phyloP scores from a whole-genome alignment of 2,797 vertebrate species.

The Menidia menidia region DNA sequence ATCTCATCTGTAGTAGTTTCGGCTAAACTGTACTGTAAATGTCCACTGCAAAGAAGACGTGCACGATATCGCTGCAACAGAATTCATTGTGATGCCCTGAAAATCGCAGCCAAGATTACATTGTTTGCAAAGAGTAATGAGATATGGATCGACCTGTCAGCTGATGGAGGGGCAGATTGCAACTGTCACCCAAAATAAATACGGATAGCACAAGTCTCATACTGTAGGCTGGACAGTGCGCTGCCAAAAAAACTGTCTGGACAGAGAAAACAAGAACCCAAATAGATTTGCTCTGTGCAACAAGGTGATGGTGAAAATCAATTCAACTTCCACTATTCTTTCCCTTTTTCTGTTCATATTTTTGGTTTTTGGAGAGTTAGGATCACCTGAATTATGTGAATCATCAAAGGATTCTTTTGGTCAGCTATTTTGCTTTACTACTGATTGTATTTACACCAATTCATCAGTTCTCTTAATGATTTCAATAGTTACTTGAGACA shows the following conservation, averaged over 20 bases:
- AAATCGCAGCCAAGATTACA: constrained; percentile 66
- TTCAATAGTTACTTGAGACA: not conserved
- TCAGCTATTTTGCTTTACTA: not conserved
- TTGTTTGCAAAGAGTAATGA: constrained; percentile 77
- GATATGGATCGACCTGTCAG: constrained; percentile 79
- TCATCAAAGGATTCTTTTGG: constrained; percentile 9
- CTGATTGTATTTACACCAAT: too few species aligned
- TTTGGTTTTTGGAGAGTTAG: constrained; percentile 5
- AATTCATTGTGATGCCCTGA: constrained; percentile 33
- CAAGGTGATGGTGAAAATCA: constrained; percentile 31
- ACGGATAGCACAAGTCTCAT: constrained; percentile 58
- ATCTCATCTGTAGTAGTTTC: constrained; percentile 23
- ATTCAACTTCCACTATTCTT: constrained; percentile 4
- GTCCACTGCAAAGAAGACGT: constrained; percentile 13
- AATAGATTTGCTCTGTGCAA: constrained; percentile 41
- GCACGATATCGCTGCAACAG: constrained; percentile 24
- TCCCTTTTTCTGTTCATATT: not conserved
- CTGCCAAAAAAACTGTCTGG: constrained; percentile 47
- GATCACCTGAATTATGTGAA: not conserved
- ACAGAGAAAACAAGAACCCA: constrained; percentile 38
- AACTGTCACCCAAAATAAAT: constrained; percentile 76
- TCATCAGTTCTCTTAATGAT: too few species aligned
- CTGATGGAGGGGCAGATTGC: constrained; percentile 67
- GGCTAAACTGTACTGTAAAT: not conserved
- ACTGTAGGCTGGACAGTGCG: constrained; percentile 26